Base-by-base conservation (phyloP, 1,140 invertebrate genomes). In the Diprion similis region DNA sequence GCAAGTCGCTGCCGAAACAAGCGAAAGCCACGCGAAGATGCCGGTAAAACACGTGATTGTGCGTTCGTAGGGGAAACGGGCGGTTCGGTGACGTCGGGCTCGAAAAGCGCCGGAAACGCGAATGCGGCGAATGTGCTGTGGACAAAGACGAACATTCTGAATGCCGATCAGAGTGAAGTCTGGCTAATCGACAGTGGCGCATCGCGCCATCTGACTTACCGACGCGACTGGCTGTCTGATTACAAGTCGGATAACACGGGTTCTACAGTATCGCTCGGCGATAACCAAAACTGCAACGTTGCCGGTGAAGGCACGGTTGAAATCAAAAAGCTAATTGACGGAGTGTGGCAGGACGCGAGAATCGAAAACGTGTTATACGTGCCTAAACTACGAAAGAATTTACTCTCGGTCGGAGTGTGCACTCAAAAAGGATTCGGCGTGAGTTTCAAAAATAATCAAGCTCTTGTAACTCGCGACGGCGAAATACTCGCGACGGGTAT, bases 391-490 rank as follows among this genome's bases (percentile, higher is more conserved):
- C 17, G 66, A 3, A 68, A 74, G 59, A 76, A 78, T 66, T 68
- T 78, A 47, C 74, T 79, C 48, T 79, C 78, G 73, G 72, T 73
- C 13, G 75, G n/a, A n/a, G 18, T 48, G 70, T 66, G 51, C 45
- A 75, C 77, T 18, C 46, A 68, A 18, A 71, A 75, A 64, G 76
- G 77, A n/a, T 45, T 19, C 18, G 46, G 65, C 37, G 73, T 78
- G 10, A 24, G 72, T 68, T 71, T 75, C 45, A 45, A 77, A 51
- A 59, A 72, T 8, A 46, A 71, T 10, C 19, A 17, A 46, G 74
- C 65, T 65, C 45, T 18, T 48, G 48, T 77, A 8, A 68, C 75
- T 11, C 51, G 68, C 48, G 73, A 77, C 47, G 37, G 73, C 65
- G 67, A 78, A 46, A 19, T 77, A 46, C 46, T 77, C 47, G 75